Conservation (phyloP, 1,140 invertebrate genomes). For the Ruditapes philippinarum region DNA sequence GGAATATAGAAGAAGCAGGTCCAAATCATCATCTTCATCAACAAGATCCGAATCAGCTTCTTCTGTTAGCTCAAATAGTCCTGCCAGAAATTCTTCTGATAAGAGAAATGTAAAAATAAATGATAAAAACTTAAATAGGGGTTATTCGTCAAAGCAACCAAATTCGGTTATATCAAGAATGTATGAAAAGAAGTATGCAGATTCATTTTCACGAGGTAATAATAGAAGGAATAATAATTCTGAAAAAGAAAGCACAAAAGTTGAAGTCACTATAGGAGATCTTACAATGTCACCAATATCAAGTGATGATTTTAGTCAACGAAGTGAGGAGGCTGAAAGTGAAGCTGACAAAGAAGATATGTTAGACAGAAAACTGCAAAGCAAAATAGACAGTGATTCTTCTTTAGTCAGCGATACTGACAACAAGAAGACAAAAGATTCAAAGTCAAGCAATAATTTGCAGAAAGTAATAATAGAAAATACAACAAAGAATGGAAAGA, state of each 20-base stretch:
- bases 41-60: neutral
- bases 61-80: neutral
- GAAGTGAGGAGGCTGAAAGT: constrained; percentile 13
- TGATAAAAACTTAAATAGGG: no score
- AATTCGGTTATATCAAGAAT: no score
- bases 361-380: neutral
- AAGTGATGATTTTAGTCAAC: constrained; percentile 22
- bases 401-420: neutral
- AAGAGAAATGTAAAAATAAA: neutral
- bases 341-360: neutral
- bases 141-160: no score
- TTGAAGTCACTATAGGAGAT: neutral
- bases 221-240: no score
- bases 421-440: neutral
- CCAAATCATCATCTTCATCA: neutral
- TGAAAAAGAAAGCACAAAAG: neutral
- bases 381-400: neutral
- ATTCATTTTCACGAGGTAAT: no score
- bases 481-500: no score
- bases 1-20: neutral
- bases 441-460: no score
- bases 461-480: no score
- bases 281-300: constrained; percentile 11
- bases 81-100: neutral
- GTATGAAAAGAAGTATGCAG: no score